These are phyloP conservation scores for Kradibia gibbosae DNA, from an alignment of 1,140 invertebrate genomes.

Conservation along the genomic window DNA sequence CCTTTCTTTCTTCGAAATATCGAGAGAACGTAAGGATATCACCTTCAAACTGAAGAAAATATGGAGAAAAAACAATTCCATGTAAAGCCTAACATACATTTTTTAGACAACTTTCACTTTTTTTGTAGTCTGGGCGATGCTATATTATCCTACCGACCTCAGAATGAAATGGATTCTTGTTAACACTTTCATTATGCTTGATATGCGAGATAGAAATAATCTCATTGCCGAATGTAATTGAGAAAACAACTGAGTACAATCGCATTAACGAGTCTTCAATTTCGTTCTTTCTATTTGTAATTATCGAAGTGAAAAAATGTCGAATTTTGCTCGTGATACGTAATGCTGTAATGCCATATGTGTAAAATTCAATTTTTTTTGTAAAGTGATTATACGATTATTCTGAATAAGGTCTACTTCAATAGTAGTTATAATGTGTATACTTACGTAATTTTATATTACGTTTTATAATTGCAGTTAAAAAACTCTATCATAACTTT, in stretches of 20 bases:
- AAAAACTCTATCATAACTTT: no score
- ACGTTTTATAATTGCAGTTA: no score
- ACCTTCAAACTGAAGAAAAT: neutral
- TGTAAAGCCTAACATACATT: neutral
- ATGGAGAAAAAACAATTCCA: neutral
- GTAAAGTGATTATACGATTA: neutral
- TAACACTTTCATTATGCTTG: neutral
- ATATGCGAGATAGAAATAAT: constrained; percentile 4
- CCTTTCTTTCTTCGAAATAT: neutral
- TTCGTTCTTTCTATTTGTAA: constrained; percentile 12
- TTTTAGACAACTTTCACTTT: constrained; percentile 25
- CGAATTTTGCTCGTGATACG: neutral
- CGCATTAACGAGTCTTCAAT: neutral
- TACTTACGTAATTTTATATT: no score
- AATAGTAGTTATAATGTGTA: no score
- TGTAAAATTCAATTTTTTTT: neutral
- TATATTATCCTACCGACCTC: neutral
- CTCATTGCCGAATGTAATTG: constrained; percentile 13
- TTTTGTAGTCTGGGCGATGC: neutral
- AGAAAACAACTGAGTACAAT: neutral
- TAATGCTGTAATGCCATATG: neutral
- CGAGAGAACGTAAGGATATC: neutral
- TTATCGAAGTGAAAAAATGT: neutral
- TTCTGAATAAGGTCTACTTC: neutral
- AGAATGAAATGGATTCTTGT: constrained; percentile 3